phyloP scores from a whole-genome alignment of 2,888 invertebrate genomes.

The Acanthosepion pharaonis region DNA sequence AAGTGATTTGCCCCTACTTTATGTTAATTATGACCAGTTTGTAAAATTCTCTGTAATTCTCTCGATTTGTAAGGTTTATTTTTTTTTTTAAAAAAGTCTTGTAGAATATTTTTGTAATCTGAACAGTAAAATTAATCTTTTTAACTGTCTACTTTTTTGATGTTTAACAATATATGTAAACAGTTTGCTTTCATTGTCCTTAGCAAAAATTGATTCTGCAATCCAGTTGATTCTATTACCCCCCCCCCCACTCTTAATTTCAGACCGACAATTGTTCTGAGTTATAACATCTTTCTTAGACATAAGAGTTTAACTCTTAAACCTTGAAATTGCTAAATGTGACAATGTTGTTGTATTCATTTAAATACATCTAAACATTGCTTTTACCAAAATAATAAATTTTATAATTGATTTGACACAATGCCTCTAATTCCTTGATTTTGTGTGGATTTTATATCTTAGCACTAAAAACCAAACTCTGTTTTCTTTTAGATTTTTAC shows the following conservation, averaged over 20 bases:
- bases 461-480: not conserved
- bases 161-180: not conserved
- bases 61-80: not conserved
- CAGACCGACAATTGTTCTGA: not conserved
- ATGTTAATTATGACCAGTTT: not conserved
- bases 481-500: no score
- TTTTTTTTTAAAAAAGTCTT: not conserved
- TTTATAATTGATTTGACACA: not conserved
- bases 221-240: not conserved
- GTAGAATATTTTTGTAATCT: conserved; percentile 7
- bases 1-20: not conserved
- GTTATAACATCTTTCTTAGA: not conserved
- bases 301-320: not conserved
- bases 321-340: not conserved
- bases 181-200: not conserved
- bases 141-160: not conserved
- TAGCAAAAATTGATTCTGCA: not conserved
- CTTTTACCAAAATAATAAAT: not conserved
- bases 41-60: not conserved
- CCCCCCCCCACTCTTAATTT: not conserved
- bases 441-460: not conserved
- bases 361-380: not conserved
- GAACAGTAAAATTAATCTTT: not conserved
- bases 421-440: not conserved
- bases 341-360: not conserved